Evolutionary conservation across 2,888 invertebrate genomes (phyloP), one percentile per base, ranked within the genome.

Genomic region (Xestia xanthographa): DNA sequence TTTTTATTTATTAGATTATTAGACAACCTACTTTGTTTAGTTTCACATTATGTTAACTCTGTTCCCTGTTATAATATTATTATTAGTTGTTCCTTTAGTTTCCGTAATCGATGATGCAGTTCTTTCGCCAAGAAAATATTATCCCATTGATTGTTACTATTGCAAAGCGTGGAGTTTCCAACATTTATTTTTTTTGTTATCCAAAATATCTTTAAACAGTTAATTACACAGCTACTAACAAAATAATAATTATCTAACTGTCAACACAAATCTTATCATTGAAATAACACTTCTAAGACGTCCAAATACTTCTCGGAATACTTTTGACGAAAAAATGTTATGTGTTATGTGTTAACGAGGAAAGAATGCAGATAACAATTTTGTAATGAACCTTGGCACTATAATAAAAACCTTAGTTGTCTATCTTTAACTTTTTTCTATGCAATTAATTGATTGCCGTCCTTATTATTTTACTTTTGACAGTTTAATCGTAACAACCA

Each of bases 261-360:
- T 66, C 58, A 66, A 76, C 66, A 66, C 0, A 8, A 41, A 43
- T 14, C 29, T 62, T 76, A 66, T 68, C 62, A 62, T 20, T 60
- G n/a, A 53, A 68, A 53, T 17, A 68, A 53, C 34, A 29, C 2
- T 53, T 43, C 6, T 38, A 43, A 22, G 22, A 26, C 41, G 22
- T 26, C 38, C 12, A 38, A 12, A 20, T 38, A 48, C 4, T 45
- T 48, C 29, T 58, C n/a, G 12, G 48, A 66, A 43, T n/a, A n/a
- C 4, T 29, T 29, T 20, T 29, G 66, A 34, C 5, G 4, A 48
- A 48, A 22, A n/a, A 26, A 0, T 43, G 0, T 43, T 74, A 43
- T 5, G 62, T n/a, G 6, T n/a, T n/a, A n/a, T n/a, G n/a, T n/a
- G n/a, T n/a, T n/a, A 48, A 62, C 3, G 26, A 62, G 62, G 20